These are phyloP conservation scores for Nettapus auritus DNA, from an alignment of 2,113 vertebrate species.

Conservation along the genomic window DNA sequence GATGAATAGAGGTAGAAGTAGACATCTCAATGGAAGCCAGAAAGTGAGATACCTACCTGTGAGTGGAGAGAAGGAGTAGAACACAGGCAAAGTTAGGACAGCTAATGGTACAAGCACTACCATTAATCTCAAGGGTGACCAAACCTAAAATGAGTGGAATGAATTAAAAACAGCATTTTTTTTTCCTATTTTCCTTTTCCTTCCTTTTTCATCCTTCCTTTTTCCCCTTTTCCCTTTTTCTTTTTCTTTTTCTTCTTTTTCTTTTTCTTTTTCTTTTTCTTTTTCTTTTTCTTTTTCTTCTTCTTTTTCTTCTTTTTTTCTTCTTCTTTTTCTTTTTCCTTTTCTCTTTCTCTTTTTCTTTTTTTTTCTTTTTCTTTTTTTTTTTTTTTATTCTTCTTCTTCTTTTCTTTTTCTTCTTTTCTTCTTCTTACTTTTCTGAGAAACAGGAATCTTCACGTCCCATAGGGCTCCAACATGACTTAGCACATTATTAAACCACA, in stretches of 20 bases:
- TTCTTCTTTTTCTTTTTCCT: not conserved
- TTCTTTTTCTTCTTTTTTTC: too few species aligned
- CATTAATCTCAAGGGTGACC: not conserved
- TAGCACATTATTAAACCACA: not conserved
- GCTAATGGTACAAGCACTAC: rapidly evolving
- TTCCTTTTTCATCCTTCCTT: not conserved
- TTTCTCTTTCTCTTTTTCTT: not conserved
- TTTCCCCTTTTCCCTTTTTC: too few species aligned
- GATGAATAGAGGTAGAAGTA: not conserved
- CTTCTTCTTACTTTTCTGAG: not conserved
- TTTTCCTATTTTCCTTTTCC: not conserved
- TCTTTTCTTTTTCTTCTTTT: not conserved
- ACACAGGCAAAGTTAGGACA: not conserved
- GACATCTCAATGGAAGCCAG: not conserved
- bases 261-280: too few species aligned
- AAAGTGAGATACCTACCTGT: not conserved
- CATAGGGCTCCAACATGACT: not conserved
- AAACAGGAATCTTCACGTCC: not conserved
- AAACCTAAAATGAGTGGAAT: not conserved
- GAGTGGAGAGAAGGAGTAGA: not conserved
- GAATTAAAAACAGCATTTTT: not conserved
- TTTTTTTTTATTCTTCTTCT: not conserved
- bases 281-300: not conserved
- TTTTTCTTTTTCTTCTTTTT: not conserved
- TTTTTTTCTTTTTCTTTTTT: not conserved